Conservation (phyloP, 2,113 vertebrate species). For the Myocastor coypus region DNA sequence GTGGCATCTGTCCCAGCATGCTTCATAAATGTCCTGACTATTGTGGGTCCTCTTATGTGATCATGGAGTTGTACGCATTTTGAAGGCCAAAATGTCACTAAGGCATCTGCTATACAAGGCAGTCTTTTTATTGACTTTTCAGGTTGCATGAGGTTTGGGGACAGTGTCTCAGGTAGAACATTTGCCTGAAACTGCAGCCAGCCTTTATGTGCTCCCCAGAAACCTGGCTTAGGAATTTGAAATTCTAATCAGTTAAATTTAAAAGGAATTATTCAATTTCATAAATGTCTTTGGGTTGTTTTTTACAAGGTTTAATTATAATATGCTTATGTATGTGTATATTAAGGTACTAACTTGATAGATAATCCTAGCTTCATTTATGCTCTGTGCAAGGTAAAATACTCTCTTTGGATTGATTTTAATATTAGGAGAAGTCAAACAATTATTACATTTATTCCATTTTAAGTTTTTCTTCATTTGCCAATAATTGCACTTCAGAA, state of each 20-base stretch:
- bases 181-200: neutral
- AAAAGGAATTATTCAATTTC: neutral
- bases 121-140: rapidly evolving
- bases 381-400: neutral
- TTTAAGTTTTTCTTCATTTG: slow-evolving; percentile 76
- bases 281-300: neutral
- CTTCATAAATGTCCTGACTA: neutral
- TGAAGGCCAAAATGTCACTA: neutral
- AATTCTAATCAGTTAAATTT: neutral
- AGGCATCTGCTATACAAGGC: neutral
- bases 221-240: neutral
- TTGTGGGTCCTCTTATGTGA: neutral
- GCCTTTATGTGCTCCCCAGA: neutral
- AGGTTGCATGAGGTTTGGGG: neutral
- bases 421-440: slow-evolving; percentile 59
- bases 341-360: slow-evolving; percentile 11
- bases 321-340: neutral
- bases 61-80: neutral
- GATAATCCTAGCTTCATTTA: slow-evolving; percentile 50
- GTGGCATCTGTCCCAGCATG: neutral
- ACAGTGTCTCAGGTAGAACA: neutral
- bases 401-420: slow-evolving; percentile 50
- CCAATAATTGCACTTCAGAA: slow-evolving; percentile 63
- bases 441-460: slow-evolving; percentile 64
- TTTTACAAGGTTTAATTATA: slow-evolving; percentile 10